phyloP scores from a whole-genome alignment of 2,797 vertebrate species.

The Capromys pilorides region DNA sequence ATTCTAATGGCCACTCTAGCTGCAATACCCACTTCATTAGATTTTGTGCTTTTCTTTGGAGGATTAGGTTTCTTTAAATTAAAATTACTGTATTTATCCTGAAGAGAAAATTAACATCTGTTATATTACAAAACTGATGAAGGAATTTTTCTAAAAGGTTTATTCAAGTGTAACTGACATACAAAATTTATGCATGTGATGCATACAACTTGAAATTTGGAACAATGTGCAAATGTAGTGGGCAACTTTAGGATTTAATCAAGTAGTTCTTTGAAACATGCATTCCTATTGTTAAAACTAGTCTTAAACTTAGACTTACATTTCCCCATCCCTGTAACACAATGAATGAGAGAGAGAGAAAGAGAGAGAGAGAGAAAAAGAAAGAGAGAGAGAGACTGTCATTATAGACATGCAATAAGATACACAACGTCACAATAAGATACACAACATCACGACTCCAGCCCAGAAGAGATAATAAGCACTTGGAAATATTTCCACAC shows the following conservation, averaged over 20 bases:
- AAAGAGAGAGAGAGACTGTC: no score
- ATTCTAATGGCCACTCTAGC: not conserved
- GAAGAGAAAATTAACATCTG: not conserved
- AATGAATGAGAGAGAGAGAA: not conserved
- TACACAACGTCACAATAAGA: not conserved
- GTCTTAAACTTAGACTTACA: not conserved
- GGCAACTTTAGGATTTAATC: not conserved
- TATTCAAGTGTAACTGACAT: not conserved
- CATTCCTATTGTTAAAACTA: not conserved
- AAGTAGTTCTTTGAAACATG: not conserved
- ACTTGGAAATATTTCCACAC: not conserved
- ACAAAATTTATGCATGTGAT: not conserved
- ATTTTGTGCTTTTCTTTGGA: not conserved
- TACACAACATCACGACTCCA: no score
- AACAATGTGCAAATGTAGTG: not conserved
- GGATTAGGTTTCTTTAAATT: not conserved
- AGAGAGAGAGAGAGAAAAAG: not conserved
- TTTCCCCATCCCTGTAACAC: not conserved
- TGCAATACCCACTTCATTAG: not conserved
- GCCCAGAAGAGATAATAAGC: rapidly evolving
- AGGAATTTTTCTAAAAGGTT: not conserved
- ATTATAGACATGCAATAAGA: no score
- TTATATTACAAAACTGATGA: not conserved
- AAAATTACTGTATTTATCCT: not conserved
- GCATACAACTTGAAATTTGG: not conserved